Evolutionary conservation across 1,140 invertebrate species (phyloP).

Genomic region (Papilio dardanus): DNA sequence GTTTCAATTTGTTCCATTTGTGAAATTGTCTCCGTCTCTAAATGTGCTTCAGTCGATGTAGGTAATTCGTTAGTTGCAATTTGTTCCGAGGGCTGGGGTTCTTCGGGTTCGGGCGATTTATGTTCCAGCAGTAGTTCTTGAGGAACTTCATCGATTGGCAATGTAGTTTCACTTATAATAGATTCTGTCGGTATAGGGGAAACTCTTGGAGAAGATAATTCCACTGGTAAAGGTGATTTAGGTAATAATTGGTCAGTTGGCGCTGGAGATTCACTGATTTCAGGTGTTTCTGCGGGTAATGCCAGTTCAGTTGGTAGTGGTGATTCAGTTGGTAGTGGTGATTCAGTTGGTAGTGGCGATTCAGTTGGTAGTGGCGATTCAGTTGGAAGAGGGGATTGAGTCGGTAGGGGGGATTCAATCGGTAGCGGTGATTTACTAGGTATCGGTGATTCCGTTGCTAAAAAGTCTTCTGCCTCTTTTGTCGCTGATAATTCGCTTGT

Average conservation of each 20-base stretch:
- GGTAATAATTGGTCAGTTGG: constrained; percentile 24
- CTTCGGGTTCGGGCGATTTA: constrained; percentile 14
- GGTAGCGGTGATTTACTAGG: constrained; percentile 45
- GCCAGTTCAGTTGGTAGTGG: constrained; percentile 37
- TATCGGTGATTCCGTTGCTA: constrained; percentile 38
- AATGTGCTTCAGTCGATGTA: neutral
- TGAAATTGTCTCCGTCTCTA: neutral
- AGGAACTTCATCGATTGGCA: constrained; percentile 25
- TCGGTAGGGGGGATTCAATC: constrained; percentile 40
- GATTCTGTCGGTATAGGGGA: constrained; percentile 47
- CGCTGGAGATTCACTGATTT: constrained; percentile 35
- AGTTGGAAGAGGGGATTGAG: constrained; percentile 28
- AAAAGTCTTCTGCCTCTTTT: neutral
- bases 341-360: constrained; percentile 45
- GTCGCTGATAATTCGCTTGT: neutral
- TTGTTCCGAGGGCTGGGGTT: neutral
- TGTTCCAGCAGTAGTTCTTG: constrained; percentile 23
- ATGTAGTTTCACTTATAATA: constrained; percentile 17
- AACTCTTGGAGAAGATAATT: constrained; percentile 46
- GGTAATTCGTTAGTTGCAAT: neutral
- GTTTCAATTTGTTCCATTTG: neutral
- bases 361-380: constrained; percentile 43
- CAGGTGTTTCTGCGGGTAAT: constrained; percentile 37
- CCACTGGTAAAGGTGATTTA: constrained; percentile 42
- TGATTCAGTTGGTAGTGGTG: constrained; percentile 44